Percentiles rank a stretch among this genome's conserved stretches.
phyloP scores from a whole-genome alignment of 1,140 invertebrate genomes.

The Ruditapes philippinarum region DNA sequence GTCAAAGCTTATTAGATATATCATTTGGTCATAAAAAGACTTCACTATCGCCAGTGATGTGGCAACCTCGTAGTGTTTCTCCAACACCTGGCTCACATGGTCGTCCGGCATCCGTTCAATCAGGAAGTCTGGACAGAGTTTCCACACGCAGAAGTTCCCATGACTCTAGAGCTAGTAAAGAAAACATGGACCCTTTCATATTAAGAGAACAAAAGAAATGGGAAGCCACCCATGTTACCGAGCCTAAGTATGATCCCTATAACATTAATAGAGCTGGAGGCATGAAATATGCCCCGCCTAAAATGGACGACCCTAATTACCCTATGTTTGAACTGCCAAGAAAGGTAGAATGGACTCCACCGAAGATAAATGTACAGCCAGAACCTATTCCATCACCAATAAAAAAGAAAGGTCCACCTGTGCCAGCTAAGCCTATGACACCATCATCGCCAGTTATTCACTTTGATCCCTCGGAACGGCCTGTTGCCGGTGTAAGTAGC shows the following conservation, averaged over 20 bases:
- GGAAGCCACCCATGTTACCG: constrained; percentile 32
- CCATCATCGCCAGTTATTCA: neutral
- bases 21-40: constrained; percentile 19
- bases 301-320: constrained; percentile 58
- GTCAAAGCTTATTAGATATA: constrained; percentile 34
- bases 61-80: constrained; percentile 28
- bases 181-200: constrained; percentile 41
- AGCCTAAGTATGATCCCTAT: constrained; percentile 9
- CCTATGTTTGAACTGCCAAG: constrained; percentile 65
- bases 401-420: constrained; percentile 44
- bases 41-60: constrained; percentile 21
- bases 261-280: neutral
- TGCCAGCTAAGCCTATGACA: constrained; percentile 40
- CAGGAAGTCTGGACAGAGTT: neutral
- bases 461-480: constrained; percentile 27
- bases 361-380: constrained; percentile 41
- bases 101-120: neutral
- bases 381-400: neutral
- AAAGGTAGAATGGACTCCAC: constrained; percentile 33
- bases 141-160: neutral
- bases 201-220: constrained; percentile 48
- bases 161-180: neutral
- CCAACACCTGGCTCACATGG: constrained; percentile 1
- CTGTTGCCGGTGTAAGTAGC: constrained; percentile 9
- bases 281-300: constrained; percentile 11